phyloP scores from a whole-genome alignment of 2,113 vertebrate genomes.

The Collichthys lucidus region DNA sequence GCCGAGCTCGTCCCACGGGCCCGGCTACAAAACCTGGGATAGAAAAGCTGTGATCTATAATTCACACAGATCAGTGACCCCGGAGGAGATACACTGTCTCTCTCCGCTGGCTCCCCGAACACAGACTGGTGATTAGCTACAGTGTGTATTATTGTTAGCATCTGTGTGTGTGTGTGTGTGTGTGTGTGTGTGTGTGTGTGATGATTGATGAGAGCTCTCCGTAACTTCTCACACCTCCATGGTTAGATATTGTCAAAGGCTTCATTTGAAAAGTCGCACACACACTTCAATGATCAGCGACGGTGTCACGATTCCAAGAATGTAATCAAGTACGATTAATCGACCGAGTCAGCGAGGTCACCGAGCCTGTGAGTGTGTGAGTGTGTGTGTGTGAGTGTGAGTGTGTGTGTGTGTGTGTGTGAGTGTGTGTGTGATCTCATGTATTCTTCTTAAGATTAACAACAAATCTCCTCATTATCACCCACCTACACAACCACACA shows the following conservation, averaged over 20 bases:
- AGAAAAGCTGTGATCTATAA: constrained; percentile 75
- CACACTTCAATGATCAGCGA: too few relatives aligned
- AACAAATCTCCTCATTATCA: constrained; percentile 42
- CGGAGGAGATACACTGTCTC: constrained; percentile 47
- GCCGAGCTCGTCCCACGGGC: constrained; percentile 28
- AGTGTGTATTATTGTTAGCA: constrained; percentile 14
- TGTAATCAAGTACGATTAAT: constrained; percentile 21
- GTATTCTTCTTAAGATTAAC: constrained; percentile 23
- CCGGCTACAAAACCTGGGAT: constrained; percentile 55
- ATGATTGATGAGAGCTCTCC: constrained; percentile 21
- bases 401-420: neutral
- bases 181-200: neutral
- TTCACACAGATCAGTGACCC: constrained; percentile 74
- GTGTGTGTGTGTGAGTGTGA: neutral
- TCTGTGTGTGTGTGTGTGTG: neutral
- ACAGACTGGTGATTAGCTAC: constrained; percentile 49
- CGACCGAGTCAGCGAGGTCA: constrained; percentile 13
- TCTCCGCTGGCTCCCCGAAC: constrained; percentile 15
- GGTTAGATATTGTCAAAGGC: neutral
- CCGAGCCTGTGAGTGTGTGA: neutral
- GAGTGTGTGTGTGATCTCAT: neutral
- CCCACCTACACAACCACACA: constrained; percentile 25
- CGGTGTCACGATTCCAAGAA: constrained; percentile 7
- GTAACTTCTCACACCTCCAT: neutral
- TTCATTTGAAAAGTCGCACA: neutral